A percentile compares a stretch with the other conserved stretches of the same genome.
phyloP scores from a whole-genome alignment of 2,797 vertebrate genomes.

The Squalus acanthias region DNA sequence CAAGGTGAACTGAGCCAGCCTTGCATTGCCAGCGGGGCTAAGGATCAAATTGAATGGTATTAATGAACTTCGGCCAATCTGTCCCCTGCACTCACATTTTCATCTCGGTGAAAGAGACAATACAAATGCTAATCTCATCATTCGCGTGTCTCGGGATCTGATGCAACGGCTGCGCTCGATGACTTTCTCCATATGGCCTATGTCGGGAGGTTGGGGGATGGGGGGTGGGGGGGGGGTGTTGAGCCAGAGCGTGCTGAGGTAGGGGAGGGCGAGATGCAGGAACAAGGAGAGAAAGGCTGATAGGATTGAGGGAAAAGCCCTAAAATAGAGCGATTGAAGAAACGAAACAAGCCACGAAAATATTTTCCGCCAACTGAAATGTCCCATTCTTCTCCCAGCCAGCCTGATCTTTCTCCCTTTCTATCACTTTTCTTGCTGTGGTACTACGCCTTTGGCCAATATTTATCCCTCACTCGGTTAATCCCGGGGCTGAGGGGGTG shows the following conservation, averaged over 20 bases:
- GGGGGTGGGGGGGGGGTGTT: background rate
- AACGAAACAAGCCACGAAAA: background rate
- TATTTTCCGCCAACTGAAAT: background rate
- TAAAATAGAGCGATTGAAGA: background rate
- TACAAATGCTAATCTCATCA: background rate
- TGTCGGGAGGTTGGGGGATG: background rate
- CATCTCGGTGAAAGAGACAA: background rate
- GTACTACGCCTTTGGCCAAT: no score
- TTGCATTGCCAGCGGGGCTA: background rate
- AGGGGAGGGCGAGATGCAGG: conserved; percentile 45
- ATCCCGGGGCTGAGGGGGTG: no score
- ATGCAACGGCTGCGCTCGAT: background rate
- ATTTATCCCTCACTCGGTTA: no score
- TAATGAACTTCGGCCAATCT: background rate
- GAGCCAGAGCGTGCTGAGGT: conserved; percentile 46
- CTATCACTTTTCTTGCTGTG: background rate
- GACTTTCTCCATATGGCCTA: background rate
- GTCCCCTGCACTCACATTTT: background rate
- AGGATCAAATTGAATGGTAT: background rate
- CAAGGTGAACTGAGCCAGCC: no score
- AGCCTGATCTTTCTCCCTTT: background rate
- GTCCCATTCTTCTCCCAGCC: background rate
- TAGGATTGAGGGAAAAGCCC: background rate
- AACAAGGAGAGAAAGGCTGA: conserved; percentile 6
- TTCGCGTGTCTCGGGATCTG: background rate